Conservation (phyloP, 2,888 invertebrate species). For the Coleophora deauratella region DNA sequence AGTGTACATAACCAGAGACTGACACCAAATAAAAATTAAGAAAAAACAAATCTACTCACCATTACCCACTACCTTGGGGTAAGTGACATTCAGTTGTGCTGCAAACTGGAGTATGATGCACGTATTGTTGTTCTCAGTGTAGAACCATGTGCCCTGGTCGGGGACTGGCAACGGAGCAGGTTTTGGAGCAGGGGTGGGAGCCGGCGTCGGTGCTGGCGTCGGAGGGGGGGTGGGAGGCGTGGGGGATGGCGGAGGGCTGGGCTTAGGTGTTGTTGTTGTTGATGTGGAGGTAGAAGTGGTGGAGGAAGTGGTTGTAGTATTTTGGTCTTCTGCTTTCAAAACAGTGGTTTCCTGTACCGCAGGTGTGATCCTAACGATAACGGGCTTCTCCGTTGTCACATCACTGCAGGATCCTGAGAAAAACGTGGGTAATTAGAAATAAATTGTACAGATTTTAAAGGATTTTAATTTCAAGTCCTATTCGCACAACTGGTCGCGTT, state of each 20-base stretch:
- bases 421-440: no score
- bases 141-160: conserved; percentile 43
- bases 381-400: conserved; percentile 10
- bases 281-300: conserved; percentile 32
- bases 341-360: no score
- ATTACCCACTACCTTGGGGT: conserved; percentile 32
- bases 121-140: conserved; percentile 55
- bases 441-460: no score
- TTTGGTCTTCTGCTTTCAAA: no score
- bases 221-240: conserved; percentile 53
- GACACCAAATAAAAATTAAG: no score
- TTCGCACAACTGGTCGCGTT: no score
- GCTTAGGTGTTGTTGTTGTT: conserved; percentile 36
- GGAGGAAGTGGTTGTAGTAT: neutral
- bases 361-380: no score
- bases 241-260: conserved; percentile 55
- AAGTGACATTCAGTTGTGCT: conserved; percentile 76
- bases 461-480: no score
- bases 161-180: conserved; percentile 39
- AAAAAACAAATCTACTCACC: conserved; percentile 2
- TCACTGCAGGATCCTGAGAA: conserved; percentile 24
- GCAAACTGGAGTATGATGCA: conserved; percentile 81
- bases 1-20: no score
- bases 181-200: conserved; percentile 30
- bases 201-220: conserved; percentile 32